Evolutionary conservation across 2,888 invertebrate genomes (phyloP).

Genomic region (Carterocephalus palaemon): DNA sequence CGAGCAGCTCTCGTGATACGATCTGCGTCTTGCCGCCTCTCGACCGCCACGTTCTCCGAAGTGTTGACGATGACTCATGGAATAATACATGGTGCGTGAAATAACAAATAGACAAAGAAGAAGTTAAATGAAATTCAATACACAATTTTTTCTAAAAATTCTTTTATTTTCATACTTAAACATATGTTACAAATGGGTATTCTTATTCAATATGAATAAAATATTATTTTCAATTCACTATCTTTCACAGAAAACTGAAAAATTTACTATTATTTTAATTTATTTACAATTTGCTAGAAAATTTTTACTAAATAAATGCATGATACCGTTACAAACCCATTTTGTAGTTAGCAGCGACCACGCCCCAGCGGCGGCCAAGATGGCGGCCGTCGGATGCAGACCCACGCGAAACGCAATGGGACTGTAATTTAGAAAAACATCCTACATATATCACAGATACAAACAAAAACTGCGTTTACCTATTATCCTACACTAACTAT

Average conservation of each 20-base stretch:
- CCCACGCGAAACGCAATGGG: constrained; percentile 79
- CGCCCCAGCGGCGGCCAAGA: constrained; percentile 79
- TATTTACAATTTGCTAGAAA: constrained; percentile 33
- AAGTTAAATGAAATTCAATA: constrained; percentile 54
- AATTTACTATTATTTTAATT: constrained; percentile 45
- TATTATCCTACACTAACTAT: constrained; percentile 48
- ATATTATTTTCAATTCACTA: constrained; percentile 66
- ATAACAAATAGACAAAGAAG: constrained; percentile 53
- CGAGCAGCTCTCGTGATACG: constrained; percentile 42
- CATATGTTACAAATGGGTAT: constrained; percentile 76
- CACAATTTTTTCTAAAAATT: constrained; percentile 47
- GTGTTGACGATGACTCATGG: constrained; percentile 72
- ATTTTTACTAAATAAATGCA: constrained; percentile 63
- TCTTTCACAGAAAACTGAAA: constrained; percentile 68
- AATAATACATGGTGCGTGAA: constrained; percentile 75
- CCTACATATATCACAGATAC: constrained; percentile 77
- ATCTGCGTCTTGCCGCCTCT: constrained; percentile 52
- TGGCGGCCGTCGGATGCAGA: constrained; percentile 76
- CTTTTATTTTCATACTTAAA: constrained; percentile 76
- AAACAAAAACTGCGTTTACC: constrained; percentile 61
- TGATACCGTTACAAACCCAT: constrained; percentile 80
- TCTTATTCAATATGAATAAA: constrained; percentile 77
- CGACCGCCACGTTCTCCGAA: constrained; percentile 56
- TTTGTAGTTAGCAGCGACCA: constrained; percentile 79
- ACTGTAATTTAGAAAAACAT: constrained; percentile 79